These are phyloP conservation scores for Tapirus terrestris DNA, from an alignment of 2,113 vertebrate genomes.

Conservation along the genomic window DNA sequence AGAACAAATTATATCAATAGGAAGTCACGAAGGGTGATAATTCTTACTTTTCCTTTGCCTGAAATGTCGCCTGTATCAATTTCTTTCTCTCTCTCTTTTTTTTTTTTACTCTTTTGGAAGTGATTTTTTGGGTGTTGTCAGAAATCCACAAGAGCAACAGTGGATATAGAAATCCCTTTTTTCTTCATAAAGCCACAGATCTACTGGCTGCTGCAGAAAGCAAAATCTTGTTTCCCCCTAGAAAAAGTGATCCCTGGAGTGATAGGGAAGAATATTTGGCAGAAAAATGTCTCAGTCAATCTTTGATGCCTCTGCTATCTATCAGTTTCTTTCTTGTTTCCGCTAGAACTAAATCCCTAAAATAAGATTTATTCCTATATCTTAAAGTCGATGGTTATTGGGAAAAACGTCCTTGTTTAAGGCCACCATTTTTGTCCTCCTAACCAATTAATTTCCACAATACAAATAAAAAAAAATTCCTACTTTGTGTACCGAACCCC, in stretches of 20 bases:
- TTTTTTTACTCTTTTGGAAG: not conserved
- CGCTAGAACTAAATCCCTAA: not conserved
- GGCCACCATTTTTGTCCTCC: not conserved
- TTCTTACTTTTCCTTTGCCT: not conserved
- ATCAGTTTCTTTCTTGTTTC: not conserved
- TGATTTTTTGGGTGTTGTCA: not conserved
- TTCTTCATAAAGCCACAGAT: not conserved
- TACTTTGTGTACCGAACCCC: not conserved
- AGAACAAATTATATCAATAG: fast-evolving
- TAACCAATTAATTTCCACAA: not conserved
- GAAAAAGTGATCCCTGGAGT: not conserved
- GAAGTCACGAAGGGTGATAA: fast-evolving
- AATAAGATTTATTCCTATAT: not conserved
- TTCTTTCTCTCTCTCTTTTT: not conserved
- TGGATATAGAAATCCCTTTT: not conserved
- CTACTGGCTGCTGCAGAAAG: not conserved
- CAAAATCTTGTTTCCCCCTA: not conserved
- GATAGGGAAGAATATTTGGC: not conserved
- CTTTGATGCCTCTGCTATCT: not conserved
- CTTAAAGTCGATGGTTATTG: not conserved
- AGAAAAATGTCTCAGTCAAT: not conserved
- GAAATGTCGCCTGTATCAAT: not conserved
- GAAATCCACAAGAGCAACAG: not conserved
- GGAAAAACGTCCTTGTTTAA: not conserved
- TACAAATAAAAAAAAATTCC: no score